Evolutionary conservation across 2,888 invertebrate species (phyloP), one percentile per base, ranked within the genome.

Genomic region (Chirona hameri): DNA sequence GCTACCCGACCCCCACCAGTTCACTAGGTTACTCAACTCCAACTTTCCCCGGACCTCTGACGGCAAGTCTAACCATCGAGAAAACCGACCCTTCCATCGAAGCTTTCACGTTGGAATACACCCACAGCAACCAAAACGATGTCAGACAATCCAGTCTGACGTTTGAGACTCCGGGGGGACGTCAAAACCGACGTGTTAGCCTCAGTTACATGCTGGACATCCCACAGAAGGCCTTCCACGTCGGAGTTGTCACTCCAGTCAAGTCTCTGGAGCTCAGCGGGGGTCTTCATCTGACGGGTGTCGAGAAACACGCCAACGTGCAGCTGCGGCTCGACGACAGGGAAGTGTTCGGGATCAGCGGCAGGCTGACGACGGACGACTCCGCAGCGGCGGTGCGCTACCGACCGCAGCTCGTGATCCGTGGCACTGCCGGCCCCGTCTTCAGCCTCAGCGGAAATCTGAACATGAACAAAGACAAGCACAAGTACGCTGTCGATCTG

Each of bases 61-160:
- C 39, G 0, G 52, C 52, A 4, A 57, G 60, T 3, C 15, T 83
- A 15, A 83, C 81, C 57, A 27, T 84, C 15, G 57, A 82, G 27
- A 84, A 84, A 79, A 84, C 84, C 14, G 85, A 85, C 79, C 69
- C 1, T 18, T 52, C 84, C 9, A 83, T 84, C 52, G 82, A 84
- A 2, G 83, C 79, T 15, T 85, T 84, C 72, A 72, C 21, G n/a
- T 81, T 85, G 52, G 79, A 81, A 9, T 85, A 82, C 60, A n/a
- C 79, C 10, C 80, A 55, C 48, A 52, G 52, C 2, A 80, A 55
- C 18, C 27, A 29, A 7, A 79, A 79, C 4, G 79, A 31, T 5
- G 15, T 76, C 0, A 81, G 83, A 39, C 81, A 82, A n/a, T 79
- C 83, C 15, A 39, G 80, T 27, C 27, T 85, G 18, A 18, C 83